Percentiles rank a stretch among this genome's conserved stretches.
These are phyloP conservation scores for Chymomyza caudatula DNA, from an alignment of 2,888 invertebrate species.

Conservation along the genomic window DNA sequence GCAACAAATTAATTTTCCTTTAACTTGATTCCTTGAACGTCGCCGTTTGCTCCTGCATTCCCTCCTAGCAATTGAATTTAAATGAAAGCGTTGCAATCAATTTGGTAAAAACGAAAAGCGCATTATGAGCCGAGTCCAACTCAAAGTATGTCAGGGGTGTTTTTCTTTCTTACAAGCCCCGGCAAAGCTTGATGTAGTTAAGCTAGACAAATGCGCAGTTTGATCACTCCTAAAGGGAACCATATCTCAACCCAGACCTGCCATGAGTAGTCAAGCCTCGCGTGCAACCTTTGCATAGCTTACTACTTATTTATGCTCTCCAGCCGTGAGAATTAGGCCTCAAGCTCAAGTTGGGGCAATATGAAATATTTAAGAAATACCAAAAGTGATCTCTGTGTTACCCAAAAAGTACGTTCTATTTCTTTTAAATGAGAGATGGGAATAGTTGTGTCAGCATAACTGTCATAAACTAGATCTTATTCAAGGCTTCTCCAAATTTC, in stretches of 20 bases:
- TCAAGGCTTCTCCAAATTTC: too few relatives aligned
- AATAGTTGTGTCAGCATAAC: too few relatives aligned
- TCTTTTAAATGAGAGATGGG: too few relatives aligned
- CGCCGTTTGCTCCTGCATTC: neutral
- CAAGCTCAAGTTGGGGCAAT: neutral
- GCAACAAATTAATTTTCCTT: conserved; percentile 54
- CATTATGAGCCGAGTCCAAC: neutral
- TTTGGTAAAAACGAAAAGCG: neutral
- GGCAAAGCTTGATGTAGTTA: neutral
- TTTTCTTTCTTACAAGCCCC: neutral
- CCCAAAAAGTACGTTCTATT: too few relatives aligned
- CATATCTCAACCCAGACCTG: neutral
- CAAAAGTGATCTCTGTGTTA: too few relatives aligned
- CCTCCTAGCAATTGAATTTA: conserved; percentile 1
- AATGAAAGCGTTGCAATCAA: neutral
- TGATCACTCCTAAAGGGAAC: neutral
- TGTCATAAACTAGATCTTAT: too few relatives aligned
- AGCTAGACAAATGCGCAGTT: neutral
- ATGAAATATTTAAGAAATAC: too few relatives aligned
- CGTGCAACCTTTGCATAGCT: neutral
- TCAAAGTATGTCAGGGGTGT: neutral
- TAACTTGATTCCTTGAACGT: conserved; percentile 41
- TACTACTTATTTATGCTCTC: neutral
- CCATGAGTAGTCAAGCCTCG: too few relatives aligned
- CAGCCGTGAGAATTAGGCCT: neutral